These are phyloP conservation scores for Butorides virescens DNA, from an alignment of 2,113 vertebrate species.

Conservation along the genomic window DNA sequence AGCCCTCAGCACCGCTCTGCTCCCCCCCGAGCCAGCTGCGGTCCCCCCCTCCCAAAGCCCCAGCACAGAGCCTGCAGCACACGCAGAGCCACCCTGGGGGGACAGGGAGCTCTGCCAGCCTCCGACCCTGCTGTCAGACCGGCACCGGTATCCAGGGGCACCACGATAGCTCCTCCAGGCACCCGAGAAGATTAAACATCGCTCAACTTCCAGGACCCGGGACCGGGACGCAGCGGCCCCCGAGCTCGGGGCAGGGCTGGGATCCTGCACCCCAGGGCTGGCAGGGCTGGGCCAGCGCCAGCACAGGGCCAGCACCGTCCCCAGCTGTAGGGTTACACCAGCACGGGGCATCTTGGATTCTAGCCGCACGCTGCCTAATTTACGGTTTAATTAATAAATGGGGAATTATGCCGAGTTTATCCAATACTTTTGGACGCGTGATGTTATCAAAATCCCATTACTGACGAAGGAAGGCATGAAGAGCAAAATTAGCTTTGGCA, in stretches of 20 bases:
- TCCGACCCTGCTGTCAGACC: background rate
- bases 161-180: background rate
- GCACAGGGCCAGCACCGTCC: background rate
- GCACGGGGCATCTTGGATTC: background rate
- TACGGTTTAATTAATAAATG: conserved; percentile 57
- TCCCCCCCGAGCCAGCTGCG: background rate
- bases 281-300: rapidly evolving
- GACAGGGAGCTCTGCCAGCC: background rate
- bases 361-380: background rate
- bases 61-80: background rate
- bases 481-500: conserved; percentile 53
- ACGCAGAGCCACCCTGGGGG: background rate
- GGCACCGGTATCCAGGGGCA: background rate
- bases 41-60: background rate
- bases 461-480: conserved; percentile 35
- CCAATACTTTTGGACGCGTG: conserved; percentile 19
- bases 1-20: background rate
- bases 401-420: conserved; percentile 46
- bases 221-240: background rate
- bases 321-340: background rate
- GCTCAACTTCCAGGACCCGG: background rate
- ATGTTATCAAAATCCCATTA: conserved; percentile 67
- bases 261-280: background rate
- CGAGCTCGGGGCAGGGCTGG: background rate
- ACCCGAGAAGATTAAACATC: background rate